A percentile compares a stretch with the other conserved stretches of the same genome.
Evolutionary conservation across 2,797 vertebrate genomes (phyloP).

Genomic region (Spinus olivaceus): DNA sequence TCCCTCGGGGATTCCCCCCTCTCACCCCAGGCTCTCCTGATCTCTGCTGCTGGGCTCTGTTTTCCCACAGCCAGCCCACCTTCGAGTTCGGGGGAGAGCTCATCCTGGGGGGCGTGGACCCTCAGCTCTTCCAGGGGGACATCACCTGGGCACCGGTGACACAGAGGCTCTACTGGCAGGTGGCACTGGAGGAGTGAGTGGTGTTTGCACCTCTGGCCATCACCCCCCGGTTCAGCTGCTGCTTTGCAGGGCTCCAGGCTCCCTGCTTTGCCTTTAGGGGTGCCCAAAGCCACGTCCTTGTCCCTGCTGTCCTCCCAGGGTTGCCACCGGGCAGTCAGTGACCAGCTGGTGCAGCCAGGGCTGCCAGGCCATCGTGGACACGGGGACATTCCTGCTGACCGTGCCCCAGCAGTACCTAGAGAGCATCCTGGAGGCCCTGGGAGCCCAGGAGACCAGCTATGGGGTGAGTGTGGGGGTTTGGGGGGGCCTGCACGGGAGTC

Average conservation of each 20-base stretch:
- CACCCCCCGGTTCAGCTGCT: fast-evolving
- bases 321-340: conserved; percentile 60
- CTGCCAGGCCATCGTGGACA: conserved; percentile 83
- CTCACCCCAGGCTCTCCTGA: fast-evolving
- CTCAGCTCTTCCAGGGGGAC: conserved; percentile 67
- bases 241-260: background rate
- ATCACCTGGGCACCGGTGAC: conserved; percentile 80
- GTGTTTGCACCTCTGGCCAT: background rate
- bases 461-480: conserved; percentile 43
- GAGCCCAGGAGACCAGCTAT: conserved; percentile 70
- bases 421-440: conserved; percentile 64
- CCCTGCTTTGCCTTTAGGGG: fast-evolving
- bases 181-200: conserved; percentile 74
- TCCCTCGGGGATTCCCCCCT: fast-evolving
- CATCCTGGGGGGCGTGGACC: conserved; percentile 74
- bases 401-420: conserved; percentile 65
- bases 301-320: conserved; percentile 45
- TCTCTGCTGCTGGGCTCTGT: background rate
- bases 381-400: conserved; percentile 76
- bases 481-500: background rate
- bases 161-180: conserved; percentile 79
- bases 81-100: conserved; percentile 71
- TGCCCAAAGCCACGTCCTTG: background rate
- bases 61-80: conserved; percentile 61
- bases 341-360: conserved; percentile 73